Base-by-base conservation (phyloP, 1,140 invertebrate species). In the Trichonephila clavipes region DNA sequence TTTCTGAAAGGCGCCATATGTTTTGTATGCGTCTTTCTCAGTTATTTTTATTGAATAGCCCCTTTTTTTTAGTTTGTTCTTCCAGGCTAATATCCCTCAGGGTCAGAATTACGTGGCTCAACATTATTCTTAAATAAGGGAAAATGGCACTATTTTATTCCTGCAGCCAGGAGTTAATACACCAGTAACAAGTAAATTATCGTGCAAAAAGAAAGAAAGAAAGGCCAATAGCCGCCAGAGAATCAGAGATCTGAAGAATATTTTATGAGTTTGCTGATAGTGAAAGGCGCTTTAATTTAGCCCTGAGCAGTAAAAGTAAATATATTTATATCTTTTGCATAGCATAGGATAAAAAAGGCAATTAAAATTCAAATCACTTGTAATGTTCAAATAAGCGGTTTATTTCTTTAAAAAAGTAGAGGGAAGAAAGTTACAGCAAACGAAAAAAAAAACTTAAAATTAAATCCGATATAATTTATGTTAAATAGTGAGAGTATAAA, bases 1-100 rank as follows among this genome's bases (percentile, higher is more conserved):
- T 90, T 82, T 51, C 88, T 62, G 72, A 90, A 85, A 85, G 72
- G 90, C 77, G 90, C 61, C 90, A 83, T 90, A 90, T 90, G 88
- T 90, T 81, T 64, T 85, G 90, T 83, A 83, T 91, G 59, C 81
- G 69, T 34, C 58, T 90, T 81, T 81, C 88, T 90, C n/a, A 14
- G 69, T 90, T 64, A 83, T 82, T 83, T 83, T 91, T 91, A 83
- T 91, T 83, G 81, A 64, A 59, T 51, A 58, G 24, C 34, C 14
- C 34, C 34, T 40, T 81, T 90, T 58, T 51, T 88, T 88, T 19
- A 24, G 81, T 59, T 90, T 44, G 28, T 28, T 72, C 24, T n/a
- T 90, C 12, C 28, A 3, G 40, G 62, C 40, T 64, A 88, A 64
- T 58, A 34, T 82, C 88, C 72, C 66, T 18, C 21, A 62, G 88